Percentiles rank a stretch among this genome's conserved stretches.
Conservation (phyloP, 2,113 vertebrate genomes). For the Cavia aperea region DNA sequence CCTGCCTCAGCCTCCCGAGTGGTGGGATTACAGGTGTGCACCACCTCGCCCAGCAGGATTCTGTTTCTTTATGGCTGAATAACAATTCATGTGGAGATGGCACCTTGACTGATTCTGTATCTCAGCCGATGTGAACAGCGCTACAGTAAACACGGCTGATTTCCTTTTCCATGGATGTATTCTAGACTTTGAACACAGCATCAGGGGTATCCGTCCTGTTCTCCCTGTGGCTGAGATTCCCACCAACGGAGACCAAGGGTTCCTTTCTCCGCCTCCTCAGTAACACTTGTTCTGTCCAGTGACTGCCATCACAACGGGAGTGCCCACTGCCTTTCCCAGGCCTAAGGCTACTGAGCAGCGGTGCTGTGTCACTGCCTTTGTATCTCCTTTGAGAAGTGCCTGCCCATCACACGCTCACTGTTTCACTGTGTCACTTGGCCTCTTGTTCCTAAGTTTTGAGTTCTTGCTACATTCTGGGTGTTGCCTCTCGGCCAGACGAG, state of each 20-base stretch:
- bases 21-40: no score
- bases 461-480: background rate
- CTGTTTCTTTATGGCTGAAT: background rate
- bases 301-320: rapidly evolving
- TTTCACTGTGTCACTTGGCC: background rate
- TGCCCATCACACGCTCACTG: background rate
- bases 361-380: background rate
- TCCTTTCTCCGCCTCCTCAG: background rate
- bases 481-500: background rate
- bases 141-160: background rate
- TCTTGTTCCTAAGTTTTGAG: background rate
- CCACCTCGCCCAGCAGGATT: background rate
- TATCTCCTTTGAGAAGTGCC: background rate
- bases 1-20: no score
- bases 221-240: background rate
- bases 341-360: background rate
- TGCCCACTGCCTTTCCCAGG: background rate
- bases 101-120: no score
- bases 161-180: background rate
- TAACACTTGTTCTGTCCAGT: background rate
- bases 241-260: background rate
- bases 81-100: no score
- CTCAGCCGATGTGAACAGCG: rapidly evolving
- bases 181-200: no score
- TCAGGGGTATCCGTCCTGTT: background rate